These are phyloP conservation scores for Pelobates cultripes DNA, from an alignment of 2,797 vertebrate genomes.

Conservation along the genomic window DNA sequence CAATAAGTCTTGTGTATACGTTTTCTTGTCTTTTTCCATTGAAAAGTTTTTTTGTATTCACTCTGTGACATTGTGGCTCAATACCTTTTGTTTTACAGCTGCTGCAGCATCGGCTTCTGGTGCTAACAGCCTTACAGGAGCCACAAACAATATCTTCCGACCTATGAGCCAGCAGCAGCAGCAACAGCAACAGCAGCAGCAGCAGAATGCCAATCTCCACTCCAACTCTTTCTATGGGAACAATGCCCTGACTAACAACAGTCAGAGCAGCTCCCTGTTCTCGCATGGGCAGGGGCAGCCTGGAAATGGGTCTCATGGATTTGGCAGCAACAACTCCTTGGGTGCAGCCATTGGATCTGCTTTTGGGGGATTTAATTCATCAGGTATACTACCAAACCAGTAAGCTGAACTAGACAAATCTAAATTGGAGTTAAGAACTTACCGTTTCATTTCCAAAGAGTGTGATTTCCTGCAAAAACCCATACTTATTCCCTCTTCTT, in stretches of 20 bases:
- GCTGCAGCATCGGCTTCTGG: slow-evolving; percentile 90
- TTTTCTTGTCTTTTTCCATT: too few species aligned
- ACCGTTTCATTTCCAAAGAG: too few species aligned
- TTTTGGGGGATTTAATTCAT: slow-evolving; percentile 94
- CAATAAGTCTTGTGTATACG: too few species aligned
- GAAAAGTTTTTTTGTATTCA: too few species aligned
- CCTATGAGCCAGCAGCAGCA: slow-evolving; percentile 85
- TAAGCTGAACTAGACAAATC: not conserved
- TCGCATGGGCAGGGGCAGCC: slow-evolving; percentile 90
- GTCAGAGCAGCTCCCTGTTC: slow-evolving; percentile 97
- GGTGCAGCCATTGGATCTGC: slow-evolving; percentile 93
- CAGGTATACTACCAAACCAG: slow-evolving; percentile 72
- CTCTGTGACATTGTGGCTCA: too few species aligned
- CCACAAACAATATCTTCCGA: slow-evolving; percentile 91
- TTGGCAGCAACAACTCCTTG: slow-evolving; percentile 89
- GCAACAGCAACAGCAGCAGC: slow-evolving; percentile 70
- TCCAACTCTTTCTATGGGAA: slow-evolving; percentile 96
- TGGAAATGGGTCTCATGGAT: slow-evolving; percentile 90
- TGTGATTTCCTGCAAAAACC: too few species aligned
- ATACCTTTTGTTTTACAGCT: slow-evolving; percentile 66
- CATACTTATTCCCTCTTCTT: too few species aligned
- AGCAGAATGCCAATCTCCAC: slow-evolving; percentile 84
- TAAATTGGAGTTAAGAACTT: too few species aligned
- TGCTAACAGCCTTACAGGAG: slow-evolving; percentile 88
- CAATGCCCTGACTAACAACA: slow-evolving; percentile 86